Evolutionary conservation across 2,888 invertebrate species (phyloP), one percentile per base, ranked within the genome.

Genomic region (Drosophila pseudotalamancana): DNA sequence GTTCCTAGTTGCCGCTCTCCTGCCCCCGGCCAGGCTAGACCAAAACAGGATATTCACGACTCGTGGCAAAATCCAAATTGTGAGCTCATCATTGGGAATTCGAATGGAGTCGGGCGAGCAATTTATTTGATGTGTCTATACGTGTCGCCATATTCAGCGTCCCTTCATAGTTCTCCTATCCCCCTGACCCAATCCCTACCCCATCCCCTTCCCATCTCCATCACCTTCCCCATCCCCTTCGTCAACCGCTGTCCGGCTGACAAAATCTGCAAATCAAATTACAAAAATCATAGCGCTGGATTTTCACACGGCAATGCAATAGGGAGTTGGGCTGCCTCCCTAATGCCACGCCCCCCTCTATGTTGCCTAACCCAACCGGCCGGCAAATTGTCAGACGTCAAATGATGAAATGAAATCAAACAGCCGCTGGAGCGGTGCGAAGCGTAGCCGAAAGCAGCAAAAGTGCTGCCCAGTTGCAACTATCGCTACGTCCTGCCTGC

Each of bases 201-300:
- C n/a, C 3, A 6, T 14, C 4, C 25, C 6, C 25, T 6, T 2
- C 14, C 25, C 14, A 9, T 5, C 25, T 6, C 25, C 0, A 0
- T 11, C 19, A 2, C n/a, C 4, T 12, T n/a, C 12, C 14, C 6
- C 3, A 6, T 6, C 12, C 6, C 6, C 12, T n/a, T 11, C 29
- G 4, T 11, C 29, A 11, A n/a, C 35, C 0, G 16, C n/a, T 4
- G 9, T 9, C 14, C 39, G 40, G 34, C 39, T 57, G 56, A 23
- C 46, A 64, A 88, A 84, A 88, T 88, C 88, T 87, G 82, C 87
- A 84, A 84, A 84, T 84, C 87, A 86, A 88, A 88, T 88, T 84
- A 87, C 84, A 84, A 84, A 82, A 87, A 82, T 82, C 81, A 84
- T 84, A 77, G 75, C 87, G 84, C 68, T 80, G 63, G 83, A 86